Base-by-base conservation (phyloP, 2,797 vertebrate species). In the Muraenolepis orangiensis region DNA sequence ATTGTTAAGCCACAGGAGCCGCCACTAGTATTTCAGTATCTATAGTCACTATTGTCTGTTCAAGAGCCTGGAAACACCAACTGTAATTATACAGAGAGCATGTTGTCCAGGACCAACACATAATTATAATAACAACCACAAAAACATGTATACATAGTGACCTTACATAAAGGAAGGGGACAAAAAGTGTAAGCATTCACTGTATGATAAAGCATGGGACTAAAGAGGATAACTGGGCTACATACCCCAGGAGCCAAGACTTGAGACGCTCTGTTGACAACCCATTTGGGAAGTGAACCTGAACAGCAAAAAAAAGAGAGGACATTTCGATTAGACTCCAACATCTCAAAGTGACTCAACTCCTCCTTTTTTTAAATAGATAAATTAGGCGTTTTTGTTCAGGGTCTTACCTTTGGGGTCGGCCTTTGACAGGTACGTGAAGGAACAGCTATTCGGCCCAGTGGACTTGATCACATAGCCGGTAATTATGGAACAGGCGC, bases 241-340 rank as follows among this genome's bases (percentile, higher is more conserved):
- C 87, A 0, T 89, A 95, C 95, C 90, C 80, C 83, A 0, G 94
- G 95, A 73, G 94, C 95, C 3, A 95, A 79, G 70, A 92, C 87
- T 73, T 94, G 90, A 4, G 94, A 93, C 0, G 90, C 93, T 82
- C 87, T 94, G 88, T 95, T 96, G 23, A 95, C 94, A 20, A 94
- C 84, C 93, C 92, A 94, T 82, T 94, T 96, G 1, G 94, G 95
- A 86, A 96, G 90, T 46, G 90, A 93, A 71, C 94, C 94, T 95
- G 80, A 3, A 14, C 83, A 36, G n/a, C 72, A 74, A 77, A 29
- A 69, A 16, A 75, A 66, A 57, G 8, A 13, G 1, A 69, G 29
- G 11, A 29, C 30, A 42, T 69, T 36, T n/a, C 5, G 29, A 26
- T 36, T 28, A 13, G 34, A 26, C 14, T 66, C 28, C 29, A 69